Base-by-base conservation (phyloP, 1,140 invertebrate species). In the Riptortus pedestris region DNA sequence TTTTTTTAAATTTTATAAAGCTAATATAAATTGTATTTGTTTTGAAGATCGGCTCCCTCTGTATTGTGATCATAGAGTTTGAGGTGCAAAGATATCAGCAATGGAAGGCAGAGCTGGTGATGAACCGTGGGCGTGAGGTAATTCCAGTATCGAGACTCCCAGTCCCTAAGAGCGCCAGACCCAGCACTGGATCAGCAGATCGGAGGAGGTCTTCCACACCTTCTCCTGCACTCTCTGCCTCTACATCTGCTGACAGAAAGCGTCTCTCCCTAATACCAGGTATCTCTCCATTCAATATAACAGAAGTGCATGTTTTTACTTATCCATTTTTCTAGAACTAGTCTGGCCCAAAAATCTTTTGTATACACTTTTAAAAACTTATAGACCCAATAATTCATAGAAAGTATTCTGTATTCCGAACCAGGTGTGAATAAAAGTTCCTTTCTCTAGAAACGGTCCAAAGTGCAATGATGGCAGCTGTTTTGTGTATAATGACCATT, bases 31-130 rank as follows among this genome's bases (percentile, higher is more conserved):
- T n/a, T n/a, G n/a, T n/a, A n/a, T n/a, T 67, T 28, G 18, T 51
- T 51, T 51, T 18, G 7, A 74, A 91, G 85, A 90, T 94, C 74
- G 94, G 94, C 9, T 96, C 94, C 0, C 77, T 97, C 22, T 94
- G 91, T 72, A 93, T 99, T 85, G 92, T 95, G 76, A 88, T 98
- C 52, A 84, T 98, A 62, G 93, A 97, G 72, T 91, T 88, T 77
- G 96, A 98, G 77, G 77, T 98, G 29, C 84, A 86, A 71, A 83
- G 94, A 60, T 93, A 93, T 74, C 90, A 95, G 70, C 85, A 94
- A 65, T 97, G 94, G 92, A 87, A 88, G 69, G 87, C 88, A 66
- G 93, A 97, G 72, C 45, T 20, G 65, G 48, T n/a, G 27, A 57
- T n/a, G 16, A 67, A 52, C 16, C 31, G 29, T 60, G 61, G 27